Conservation (phyloP, 92 coral and sea anemone genomes). For the Meandrina meandrites region DNA sequence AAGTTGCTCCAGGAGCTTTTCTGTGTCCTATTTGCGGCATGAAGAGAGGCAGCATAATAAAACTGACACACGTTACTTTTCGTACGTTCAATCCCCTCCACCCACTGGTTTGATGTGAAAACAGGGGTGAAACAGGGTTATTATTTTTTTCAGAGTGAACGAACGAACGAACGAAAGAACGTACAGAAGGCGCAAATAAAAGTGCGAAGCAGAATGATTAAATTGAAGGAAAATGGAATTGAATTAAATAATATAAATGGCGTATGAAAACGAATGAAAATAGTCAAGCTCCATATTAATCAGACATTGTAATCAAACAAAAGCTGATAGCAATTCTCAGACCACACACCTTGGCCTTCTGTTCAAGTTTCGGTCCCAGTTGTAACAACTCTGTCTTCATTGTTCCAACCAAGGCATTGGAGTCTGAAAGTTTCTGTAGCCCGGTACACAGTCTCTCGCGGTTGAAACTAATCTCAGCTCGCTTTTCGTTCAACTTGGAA, state of each 20-base stretch:
- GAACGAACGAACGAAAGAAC: too few relatives aligned
- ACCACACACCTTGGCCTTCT: slow-evolving; percentile 65
- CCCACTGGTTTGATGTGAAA: too few relatives aligned
- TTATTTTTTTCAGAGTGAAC: too few relatives aligned
- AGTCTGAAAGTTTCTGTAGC: slow-evolving; percentile 77
- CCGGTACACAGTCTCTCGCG: slow-evolving; percentile 82
- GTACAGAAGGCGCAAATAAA: too few relatives aligned
- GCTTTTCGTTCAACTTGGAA: slow-evolving; percentile 72
- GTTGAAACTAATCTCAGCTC: slow-evolving; percentile 63
- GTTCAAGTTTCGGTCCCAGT: slow-evolving; percentile 90
- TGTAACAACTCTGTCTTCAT: slow-evolving; percentile 87
- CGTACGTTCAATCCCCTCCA: not conserved
- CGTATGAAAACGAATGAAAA: too few relatives aligned
- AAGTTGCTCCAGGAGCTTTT: slow-evolving; percentile 89
- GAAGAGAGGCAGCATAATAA: not conserved
- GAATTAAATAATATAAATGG: too few relatives aligned
- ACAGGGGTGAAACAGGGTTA: too few relatives aligned
- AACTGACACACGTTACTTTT: not conserved
- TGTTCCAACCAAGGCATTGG: slow-evolving; percentile 80
- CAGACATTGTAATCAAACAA: too few relatives aligned
- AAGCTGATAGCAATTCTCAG: not conserved
- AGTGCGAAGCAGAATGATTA: too few relatives aligned
- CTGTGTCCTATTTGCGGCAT: slow-evolving; percentile 72
- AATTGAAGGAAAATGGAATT: too few relatives aligned
- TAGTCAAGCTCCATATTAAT: too few relatives aligned